Evolutionary conservation across 1,140 invertebrate genomes (phyloP), one percentile per base, ranked within the genome.

Genomic region (Homalodisca vitripennis): DNA sequence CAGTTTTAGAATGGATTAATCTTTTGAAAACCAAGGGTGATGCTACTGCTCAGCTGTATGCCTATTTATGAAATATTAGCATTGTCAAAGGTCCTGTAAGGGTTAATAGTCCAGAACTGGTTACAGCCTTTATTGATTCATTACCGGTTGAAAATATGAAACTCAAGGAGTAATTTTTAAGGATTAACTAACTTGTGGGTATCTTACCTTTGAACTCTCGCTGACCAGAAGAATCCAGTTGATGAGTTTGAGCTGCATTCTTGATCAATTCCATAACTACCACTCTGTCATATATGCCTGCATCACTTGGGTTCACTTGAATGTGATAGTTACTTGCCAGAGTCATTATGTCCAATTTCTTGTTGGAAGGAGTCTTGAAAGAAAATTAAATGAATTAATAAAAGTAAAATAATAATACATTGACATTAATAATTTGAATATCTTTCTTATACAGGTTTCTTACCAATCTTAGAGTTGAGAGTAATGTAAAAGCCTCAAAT

Each of bases 231-330:
- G 87, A 83, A 81, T 98, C 95, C 26, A 98, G 86, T 76, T 98
- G 96, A 77, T 98, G 93, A 2, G 94, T 95, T 82, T 98, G 94
- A 0, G 98, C 98, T 32, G 97, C 93, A 74, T 90, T 94, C 83
- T 99, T 99, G 13, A 99, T 92, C 2, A 99, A 82, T 82, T 99
- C 97, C 87, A 99, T 98, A 13, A 99, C 90, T 31, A 99, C 95
- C 69, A 98, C 88, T 72, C 97, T 82, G 82, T 99, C 98, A 78
- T 98, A 90, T 74, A 98, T 94, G 22, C 97, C 97, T 27, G 94
- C 96, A 86, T 99, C 98, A 75, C 97, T 98, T 2, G 97, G 97
- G 82, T 98, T 99, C 20, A 99, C 92, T 84, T 99, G 97, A 71
- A 99, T 94, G 76, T 99, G 94, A 80, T 95, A 98, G 79, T 98